A percentile compares a stretch with the other conserved stretches of the same genome.
phyloP scores from a whole-genome alignment of 2,797 vertebrate species.

The Fratercula arctica region DNA sequence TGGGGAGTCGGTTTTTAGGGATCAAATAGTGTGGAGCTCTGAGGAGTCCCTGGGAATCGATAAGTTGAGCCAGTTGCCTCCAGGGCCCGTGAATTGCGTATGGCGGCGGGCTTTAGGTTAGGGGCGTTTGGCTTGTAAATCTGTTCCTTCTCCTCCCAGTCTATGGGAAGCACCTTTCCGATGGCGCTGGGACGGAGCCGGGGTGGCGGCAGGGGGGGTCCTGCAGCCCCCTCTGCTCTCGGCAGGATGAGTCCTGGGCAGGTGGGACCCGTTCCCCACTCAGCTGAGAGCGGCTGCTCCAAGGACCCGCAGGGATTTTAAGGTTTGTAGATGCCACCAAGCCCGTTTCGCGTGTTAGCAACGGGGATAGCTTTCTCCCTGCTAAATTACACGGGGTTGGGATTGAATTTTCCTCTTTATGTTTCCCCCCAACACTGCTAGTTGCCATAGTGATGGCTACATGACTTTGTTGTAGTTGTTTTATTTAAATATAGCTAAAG shows the following conservation, averaged over 20 bases:
- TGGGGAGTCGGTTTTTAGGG: neutral
- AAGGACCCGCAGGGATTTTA: fast-evolving
- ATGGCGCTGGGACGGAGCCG: neutral
- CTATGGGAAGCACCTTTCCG: fast-evolving
- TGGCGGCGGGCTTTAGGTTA: neutral
- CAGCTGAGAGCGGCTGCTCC: neutral
- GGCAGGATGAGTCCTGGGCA: neutral
- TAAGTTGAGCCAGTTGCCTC: neutral
- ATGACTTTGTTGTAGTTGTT: constrained; percentile 14
- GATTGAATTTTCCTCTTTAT: neutral
- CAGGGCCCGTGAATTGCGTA: neutral
- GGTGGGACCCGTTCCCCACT: neutral
- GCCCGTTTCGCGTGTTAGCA: neutral
- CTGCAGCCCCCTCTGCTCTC: neutral
- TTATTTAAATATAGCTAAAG: constrained; percentile 60
- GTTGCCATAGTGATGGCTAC: neutral
- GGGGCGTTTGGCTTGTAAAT: neutral
- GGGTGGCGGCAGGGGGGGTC: neutral
- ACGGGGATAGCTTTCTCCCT: neutral
- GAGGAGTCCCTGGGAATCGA: neutral
- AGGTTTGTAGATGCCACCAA: neutral
- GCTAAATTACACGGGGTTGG: neutral
- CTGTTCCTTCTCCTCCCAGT: neutral
- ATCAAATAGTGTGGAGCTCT: neutral
- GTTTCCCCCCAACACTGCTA: neutral